Base-by-base conservation (phyloP, 2,888 invertebrate genomes). In the Caenorhabditis sinica region DNA sequence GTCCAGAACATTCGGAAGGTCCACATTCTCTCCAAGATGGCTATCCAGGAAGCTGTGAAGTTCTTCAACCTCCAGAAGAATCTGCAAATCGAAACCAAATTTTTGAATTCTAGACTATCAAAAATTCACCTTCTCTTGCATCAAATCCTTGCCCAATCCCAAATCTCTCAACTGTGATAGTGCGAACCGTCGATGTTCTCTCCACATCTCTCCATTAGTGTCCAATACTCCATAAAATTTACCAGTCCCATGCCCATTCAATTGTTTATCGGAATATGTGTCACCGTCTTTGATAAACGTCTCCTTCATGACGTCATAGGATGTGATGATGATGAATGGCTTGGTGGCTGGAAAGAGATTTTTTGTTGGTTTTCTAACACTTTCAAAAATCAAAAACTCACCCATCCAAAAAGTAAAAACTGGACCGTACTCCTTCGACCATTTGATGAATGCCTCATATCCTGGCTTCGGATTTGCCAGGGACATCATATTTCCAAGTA, bases 221-320 rank as follows among this genome's bases (percentile, higher is more conserved):
- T 72, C 28, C 0, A 56, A 11, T 2, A 82, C 65, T 25, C 76
- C 82, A 33, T 61, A 76, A 9, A n/a, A 20, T 20, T 71, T 71
- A 11, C 79, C 30, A 63, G 40, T 40, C 40, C 13, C 40, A 40
- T 40, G 6, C 13, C 40, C 40, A 40, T 40, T 40, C 40, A 40
- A 40, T 40, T 40, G 40, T 40, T 79, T 68, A 17, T 66, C 75
- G 3, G 68, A 45, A 40, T 72, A 85, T 11, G 60, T 61, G 65
- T 84, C 76, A 5, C 72, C 85, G 58, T 82, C 85, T 23, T 72
- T 71, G 23, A 85, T 65, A 58, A 85, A 80, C 4, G 85, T 75
- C 23, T 85, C 85, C 51, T 85, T 75, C 53, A 85, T 69, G 17
- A 61, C 28, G 4, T 85, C 72, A 17, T 51, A 85, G 23, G 72